A percentile compares a stretch with the other conserved stretches of the same genome.
Conservation (phyloP, 2,888 invertebrate species). For the Chymomyza caudatula region DNA sequence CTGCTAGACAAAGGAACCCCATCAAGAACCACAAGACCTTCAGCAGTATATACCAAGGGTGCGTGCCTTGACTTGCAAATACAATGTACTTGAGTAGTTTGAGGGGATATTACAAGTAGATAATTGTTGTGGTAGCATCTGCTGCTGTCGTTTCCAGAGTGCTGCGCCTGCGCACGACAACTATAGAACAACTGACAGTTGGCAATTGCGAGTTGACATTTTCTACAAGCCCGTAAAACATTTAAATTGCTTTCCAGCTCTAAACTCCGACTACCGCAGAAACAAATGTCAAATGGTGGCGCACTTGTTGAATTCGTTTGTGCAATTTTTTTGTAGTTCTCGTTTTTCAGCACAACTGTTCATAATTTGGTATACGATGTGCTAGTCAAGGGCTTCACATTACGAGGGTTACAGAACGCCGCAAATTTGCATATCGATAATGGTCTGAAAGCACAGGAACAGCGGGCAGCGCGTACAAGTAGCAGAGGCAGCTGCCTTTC, state of each 20-base stretch:
- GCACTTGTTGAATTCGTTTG: background rate
- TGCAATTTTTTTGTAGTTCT: background rate
- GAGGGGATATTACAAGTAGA: background rate
- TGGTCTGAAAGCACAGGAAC: background rate
- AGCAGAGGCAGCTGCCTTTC: background rate
- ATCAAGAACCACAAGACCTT: background rate
- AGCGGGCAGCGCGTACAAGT: background rate
- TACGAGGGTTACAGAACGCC: background rate
- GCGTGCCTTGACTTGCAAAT: background rate
- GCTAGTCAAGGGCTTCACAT: background rate
- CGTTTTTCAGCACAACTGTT: background rate
- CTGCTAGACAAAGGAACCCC: background rate
- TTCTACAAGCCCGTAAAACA: constrained; percentile 8
- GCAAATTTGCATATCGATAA: constrained; percentile 1
- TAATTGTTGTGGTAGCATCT: constrained; percentile 40
- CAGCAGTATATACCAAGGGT: background rate
- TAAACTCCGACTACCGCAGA: background rate
- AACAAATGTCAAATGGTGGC: background rate
- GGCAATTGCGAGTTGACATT: constrained; percentile 58
- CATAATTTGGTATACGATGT: background rate
- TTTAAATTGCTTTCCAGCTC: constrained; percentile 37
- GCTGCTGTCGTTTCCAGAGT: constrained; percentile 13
- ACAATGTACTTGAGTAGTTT: background rate
- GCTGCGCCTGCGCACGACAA: constrained; percentile 37
- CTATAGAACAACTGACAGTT: constrained; percentile 10